Base-by-base conservation (phyloP, 2,888 invertebrate genomes). In the Calliopum simillimum region DNA sequence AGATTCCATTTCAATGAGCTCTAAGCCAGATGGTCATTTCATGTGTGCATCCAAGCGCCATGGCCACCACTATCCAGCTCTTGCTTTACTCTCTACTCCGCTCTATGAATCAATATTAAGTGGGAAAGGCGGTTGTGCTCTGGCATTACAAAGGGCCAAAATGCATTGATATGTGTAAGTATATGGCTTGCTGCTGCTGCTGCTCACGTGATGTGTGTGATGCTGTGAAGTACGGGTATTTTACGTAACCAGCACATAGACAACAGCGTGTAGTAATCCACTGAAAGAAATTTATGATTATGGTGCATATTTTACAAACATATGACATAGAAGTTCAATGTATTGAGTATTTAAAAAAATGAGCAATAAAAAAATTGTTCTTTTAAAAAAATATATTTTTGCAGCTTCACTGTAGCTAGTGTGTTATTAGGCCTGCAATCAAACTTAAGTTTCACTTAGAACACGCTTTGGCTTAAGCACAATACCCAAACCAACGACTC, bases 1-100 rank as follows among this genome's bases (percentile, higher is more conserved):
- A 81, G 78, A 81, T 80, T 81, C 81, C 79, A 78, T 80, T 80
- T 81, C 78, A 80, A 78, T 79, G 79, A 77, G 79, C 80, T 78
- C 75, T 75, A 71, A 76, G 77, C 78, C 76, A 78, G 79, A 77
- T 81, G 81, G 80, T 76, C 81, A 80, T 81, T 80, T 73, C 77
- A 76, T 59, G 64, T 75, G 78, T 73, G 74, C 4, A 21, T 25
- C 33, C 16, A 3, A 41, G 12, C 55, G 12, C 53, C 53, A 13
- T 53, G 12, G 19, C 56, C 53, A 13, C 53, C 21, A 12, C 53
- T 19, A 19, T 51, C 4, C 51, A 16, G 5, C n/a, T 51, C 51
- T 51, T n/a, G 8, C 51, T 23, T n/a, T n/a, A 25, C 11, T 8
- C 21, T 33, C 14, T 23, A 11, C 13, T 2, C 14, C n/a, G n/a